Evolutionary conservation across 1,140 invertebrate genomes (phyloP), one percentile per base, ranked within the genome.

Genomic region (Rhagoletis zephyria): DNA sequence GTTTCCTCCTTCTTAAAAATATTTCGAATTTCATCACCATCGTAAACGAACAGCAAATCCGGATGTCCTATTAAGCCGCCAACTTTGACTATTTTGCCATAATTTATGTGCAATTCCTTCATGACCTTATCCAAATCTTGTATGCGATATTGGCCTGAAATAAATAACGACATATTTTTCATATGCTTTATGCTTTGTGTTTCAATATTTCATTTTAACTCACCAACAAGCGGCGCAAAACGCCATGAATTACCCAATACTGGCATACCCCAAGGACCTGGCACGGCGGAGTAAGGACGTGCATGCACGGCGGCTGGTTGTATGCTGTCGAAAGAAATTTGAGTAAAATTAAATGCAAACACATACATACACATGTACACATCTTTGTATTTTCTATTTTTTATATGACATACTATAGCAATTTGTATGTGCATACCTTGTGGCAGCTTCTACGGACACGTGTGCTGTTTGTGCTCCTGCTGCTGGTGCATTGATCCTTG

Each of bases 231-330:
- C 90, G 96, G 94, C 67, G 96, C 95, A 92, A 97, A 97, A 88
- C 96, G 93, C 96, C 96, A 97, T 14, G 96, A 95, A 91, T 97
- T 97, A 51, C 97, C 96, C 30, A 97, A 93, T 5, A 97, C 56
- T 0, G 97, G 97, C 87, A 97, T 91, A 12, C 96, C 95, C 91
- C 94, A 95, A 1, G 97, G 96, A 45, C 97, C 97, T 4, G 97
- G 97, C 87, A 97, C 95, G 87, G 95, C 94, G 9, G 93, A 91
- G 90, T 96, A 97, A 6, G 96, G 95, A 90, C 90, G 90, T 40
- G 89, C 90, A 89, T 86, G 40, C 51, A 77, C 40, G 87, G 59
- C 19, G 7, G 64, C 30, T 30, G 30, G 30, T 64, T 16, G 65
- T 74, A 60, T 56, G 30, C 64, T 48, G 19, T 9, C 30, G 7